Percentiles rank a stretch among this genome's conserved stretches.
Conservation (phyloP, 2,888 invertebrate species). For the Protonemura montana region DNA sequence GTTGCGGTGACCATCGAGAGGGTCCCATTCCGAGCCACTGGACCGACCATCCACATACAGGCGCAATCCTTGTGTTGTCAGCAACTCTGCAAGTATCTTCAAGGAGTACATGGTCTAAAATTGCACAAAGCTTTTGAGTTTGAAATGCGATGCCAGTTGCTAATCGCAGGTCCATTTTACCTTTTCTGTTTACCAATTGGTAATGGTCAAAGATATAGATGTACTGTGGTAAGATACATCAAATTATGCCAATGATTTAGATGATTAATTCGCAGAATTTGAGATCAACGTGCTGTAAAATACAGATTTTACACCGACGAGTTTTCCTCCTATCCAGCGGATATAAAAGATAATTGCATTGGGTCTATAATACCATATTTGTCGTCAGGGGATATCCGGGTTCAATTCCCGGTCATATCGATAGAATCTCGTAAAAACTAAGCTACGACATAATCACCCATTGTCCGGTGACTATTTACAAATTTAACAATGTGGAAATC, state of each 20-base stretch:
- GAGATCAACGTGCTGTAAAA: background rate
- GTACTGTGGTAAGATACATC: background rate
- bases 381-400: background rate
- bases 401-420: background rate
- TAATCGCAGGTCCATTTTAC: background rate
- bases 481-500: background rate
- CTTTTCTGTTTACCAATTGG: background rate
- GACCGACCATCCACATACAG: background rate
- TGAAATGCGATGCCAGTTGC: background rate
- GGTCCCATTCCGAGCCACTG: background rate
- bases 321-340: too few relatives aligned
- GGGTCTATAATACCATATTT: background rate
- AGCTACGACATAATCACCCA: background rate
- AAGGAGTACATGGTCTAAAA: background rate
- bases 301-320: background rate
- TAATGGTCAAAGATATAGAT: background rate
- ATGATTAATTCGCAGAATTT: background rate
- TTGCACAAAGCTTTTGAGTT: background rate
- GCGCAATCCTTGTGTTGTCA: background rate
- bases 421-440: background rate
- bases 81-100: background rate
- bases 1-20: conserved; percentile 13
- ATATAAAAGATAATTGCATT: background rate
- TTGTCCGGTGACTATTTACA: background rate
- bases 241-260: background rate